These are phyloP conservation scores for Hirundichthys speculiger DNA, from an alignment of 2,113 vertebrate species.

Conservation along the genomic window DNA sequence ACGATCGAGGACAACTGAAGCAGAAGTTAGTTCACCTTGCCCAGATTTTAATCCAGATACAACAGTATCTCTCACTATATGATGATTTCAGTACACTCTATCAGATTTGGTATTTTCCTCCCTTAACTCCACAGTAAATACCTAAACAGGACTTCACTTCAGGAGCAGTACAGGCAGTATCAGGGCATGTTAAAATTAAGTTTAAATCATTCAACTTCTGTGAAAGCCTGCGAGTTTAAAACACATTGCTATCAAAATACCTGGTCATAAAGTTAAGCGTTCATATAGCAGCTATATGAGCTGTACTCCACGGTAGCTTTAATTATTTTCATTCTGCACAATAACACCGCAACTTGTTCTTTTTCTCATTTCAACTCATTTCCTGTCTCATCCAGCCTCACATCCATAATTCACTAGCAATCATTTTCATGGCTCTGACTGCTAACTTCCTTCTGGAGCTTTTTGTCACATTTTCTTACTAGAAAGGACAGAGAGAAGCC, in stretches of 20 bases:
- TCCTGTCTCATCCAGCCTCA: conserved; percentile 36
- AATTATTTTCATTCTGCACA: conserved; percentile 41
- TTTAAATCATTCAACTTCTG: background rate
- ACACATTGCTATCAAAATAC: conserved; percentile 11
- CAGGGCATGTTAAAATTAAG: conserved; percentile 9
- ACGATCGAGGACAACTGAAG: too few species aligned
- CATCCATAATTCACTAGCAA: conserved; percentile 56
- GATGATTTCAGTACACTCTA: too few species aligned
- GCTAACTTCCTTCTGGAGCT: conserved; percentile 30
- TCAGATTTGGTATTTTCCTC: background rate
- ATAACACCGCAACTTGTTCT: conserved; percentile 17
- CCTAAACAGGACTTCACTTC: background rate
- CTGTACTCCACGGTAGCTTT: conserved; percentile 15
- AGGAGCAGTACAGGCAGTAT: background rate
- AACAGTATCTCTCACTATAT: too few species aligned
- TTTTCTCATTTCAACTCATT: conserved; percentile 39
- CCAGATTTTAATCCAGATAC: too few species aligned
- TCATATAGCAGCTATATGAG: conserved; percentile 13
- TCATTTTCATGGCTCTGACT: conserved; percentile 24
- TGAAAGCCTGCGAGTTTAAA: background rate
- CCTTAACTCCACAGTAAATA: background rate
- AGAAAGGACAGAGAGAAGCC: conserved; percentile 20
- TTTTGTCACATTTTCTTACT: conserved; percentile 37
- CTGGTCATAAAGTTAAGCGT: conserved; percentile 14
- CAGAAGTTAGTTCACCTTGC: too few species aligned